Base-by-base conservation (phyloP, 2,888 invertebrate species). In the Therioaphis trifolii region DNA sequence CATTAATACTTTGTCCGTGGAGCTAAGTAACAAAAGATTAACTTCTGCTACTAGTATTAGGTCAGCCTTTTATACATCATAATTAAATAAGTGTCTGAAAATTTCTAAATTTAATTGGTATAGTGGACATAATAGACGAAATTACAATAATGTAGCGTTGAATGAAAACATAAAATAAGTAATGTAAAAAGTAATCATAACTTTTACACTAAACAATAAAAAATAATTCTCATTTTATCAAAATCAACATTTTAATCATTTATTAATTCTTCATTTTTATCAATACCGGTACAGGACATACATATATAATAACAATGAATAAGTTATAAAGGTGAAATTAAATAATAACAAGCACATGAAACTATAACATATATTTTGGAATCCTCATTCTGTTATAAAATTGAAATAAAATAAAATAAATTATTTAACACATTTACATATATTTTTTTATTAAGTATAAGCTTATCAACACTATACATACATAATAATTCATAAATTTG, bases 391-490 rank as follows among this genome's bases (percentile, higher is more conserved):
- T 79, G 68, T 69, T 55, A 79, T 69, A 52, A 79, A 69, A 79
- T 68, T 43, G n/a, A 40, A 68, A 35, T 76, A 40, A 63, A 63
- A 76, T 40, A 68, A 78, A 78, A 78, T 43, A 43, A 68, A 79
- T 55, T 69, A n/a, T 77, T 74, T 29, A 77, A 77, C 46, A 63
- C 46, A 46, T 76, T 55, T 75, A 40, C 35, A 68, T 66, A 40
- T 71, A 35, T 69, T 43, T 46, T 12, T 24, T 58, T 52, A 63
- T 82, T 63, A 35, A 74, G 49, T 82, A 72, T 63, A 74, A 82
- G 74, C 82, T 82, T 72, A 80, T 71, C 18, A 80, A 80, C 69
- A 80, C 58, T 80, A 80, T 79, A 79, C 79, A 79, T 71, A 68
- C 79, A 79, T 71, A 68, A 55, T 79, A 61, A 58, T 82, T 82